Base-by-base conservation (phyloP, 1,140 invertebrate species). In the Drosophila subobscura region DNA sequence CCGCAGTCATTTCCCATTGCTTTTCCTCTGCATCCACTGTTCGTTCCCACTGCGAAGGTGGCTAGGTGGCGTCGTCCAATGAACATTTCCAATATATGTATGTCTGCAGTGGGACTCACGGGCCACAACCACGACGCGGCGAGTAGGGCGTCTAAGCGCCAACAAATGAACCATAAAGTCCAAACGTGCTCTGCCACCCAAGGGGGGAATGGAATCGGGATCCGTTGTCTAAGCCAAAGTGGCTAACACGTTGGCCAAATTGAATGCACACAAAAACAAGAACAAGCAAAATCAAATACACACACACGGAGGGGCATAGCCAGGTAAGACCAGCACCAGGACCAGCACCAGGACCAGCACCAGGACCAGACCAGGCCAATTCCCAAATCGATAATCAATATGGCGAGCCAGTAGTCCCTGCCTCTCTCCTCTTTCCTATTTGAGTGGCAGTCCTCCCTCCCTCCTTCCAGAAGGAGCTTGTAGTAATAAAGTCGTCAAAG, bases 321-420 rank as follows among this genome's bases (percentile, higher is more conserved):
- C 27, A 70, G 23, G 42, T 40, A 42, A 57, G 23, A 16, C 60
- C 45, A 65, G 52, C 66, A n/a, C 41, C 33, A 37, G 33, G 55
- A 29, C 37, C 10, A 20, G 16, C 0, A 20, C 16, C 16, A 20
- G 16, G 16, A 20, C 16, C 61, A 54, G 72, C n/a, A n/a, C n/a
- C n/a, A n/a, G n/a, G n/a, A 47, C 8, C 50, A 72, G 71, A 46
- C 71, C 61, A 54, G 72, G 66, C 45, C 65, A 88, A 90, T 90
- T 90, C 86, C 86, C 86, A 89, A 90, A 90, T 90, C 81, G 86
- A 90, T 90, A 90, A 90, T 90, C 86, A 90, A 90, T 90, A 90
- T 88, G 83, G 83, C 83, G 79, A 78, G 75, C 79, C 84, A 49
- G 78, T 79, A 64, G 61, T 60, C 46, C 51, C 60, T 58, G 50